Base-by-base conservation (phyloP, 2,797 vertebrate genomes). In the Varecia variegata region DNA sequence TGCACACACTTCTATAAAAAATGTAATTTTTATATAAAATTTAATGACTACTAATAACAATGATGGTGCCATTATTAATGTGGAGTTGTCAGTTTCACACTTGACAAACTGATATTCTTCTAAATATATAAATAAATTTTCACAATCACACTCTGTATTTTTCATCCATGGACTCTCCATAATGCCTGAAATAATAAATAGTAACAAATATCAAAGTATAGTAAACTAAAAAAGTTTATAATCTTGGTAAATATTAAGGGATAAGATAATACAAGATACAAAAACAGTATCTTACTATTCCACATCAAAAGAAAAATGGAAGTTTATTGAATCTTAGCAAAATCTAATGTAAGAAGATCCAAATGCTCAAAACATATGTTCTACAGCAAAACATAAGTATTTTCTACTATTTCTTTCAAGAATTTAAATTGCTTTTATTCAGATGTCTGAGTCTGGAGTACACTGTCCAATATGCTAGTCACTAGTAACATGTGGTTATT, bases 111-210 rank as follows among this genome's bases (percentile, higher is more conserved):
- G 43, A 50, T 86, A 40, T 40, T 52, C 83, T 92, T 92, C 76
- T 81, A 89, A 85, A n/a, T 82, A 74, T 35, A 79, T 74, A 86
- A 91, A 60, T 2, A 92, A 38, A 81, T 74, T 81, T 74, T 90
- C 45, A 82, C 4, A 52, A 67, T 81, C 25, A 76, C 5, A 84
- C 5, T 50, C 25, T 38, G 20, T 45, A 70, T 73, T 82, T 93
- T 86, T 35, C 30, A 82, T 58, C 30, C 40, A 35, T 67, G 58
- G 8, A 62, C 52, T 73, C 52, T 58, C 38, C 45, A 80, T 77
- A 91, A 84, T 38, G 15, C 27, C 40, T 90, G 74, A 81, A 43
- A 81, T 88, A 82, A 70, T 14, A 70, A 4, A 83, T 21, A 93
- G 65, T 52, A 93, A 88, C 65, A 92, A 81, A 77, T 56, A n/a